Percentiles rank a stretch among this genome's conserved stretches.
phyloP scores from a whole-genome alignment of 1,140 invertebrate genomes.

The Bombus pyrosoma region DNA sequence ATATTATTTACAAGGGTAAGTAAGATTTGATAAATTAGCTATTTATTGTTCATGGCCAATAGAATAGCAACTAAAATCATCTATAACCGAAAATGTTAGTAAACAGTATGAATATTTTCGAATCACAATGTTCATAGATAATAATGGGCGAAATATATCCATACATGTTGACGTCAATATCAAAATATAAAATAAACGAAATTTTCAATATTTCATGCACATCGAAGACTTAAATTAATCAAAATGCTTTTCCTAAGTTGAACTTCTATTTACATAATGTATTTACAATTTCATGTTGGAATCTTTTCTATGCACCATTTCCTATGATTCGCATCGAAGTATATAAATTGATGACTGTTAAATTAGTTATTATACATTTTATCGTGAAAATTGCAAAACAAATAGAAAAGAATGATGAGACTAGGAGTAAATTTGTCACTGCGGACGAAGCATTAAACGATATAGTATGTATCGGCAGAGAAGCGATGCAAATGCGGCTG shows the following conservation, averaged over 20 bases:
- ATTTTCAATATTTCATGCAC: not conserved
- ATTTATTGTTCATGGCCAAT: not conserved
- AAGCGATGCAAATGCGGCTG: conserved; percentile 46
- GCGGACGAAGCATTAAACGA: conserved; percentile 8
- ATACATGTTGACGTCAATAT: not conserved
- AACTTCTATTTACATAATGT: not conserved
- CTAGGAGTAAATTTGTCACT: not conserved
- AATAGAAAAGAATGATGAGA: not conserved
- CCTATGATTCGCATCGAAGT: too few species aligned
- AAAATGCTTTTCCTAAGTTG: not conserved
- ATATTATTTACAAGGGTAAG: not conserved
- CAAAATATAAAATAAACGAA: not conserved
- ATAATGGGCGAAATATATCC: not conserved
- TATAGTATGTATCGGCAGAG: not conserved
- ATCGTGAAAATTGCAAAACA: not conserved
- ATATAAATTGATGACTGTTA: not conserved
- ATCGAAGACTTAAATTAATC: not conserved
- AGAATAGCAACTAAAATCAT: not conserved
- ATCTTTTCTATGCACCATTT: not conserved
- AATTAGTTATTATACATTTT: not conserved
- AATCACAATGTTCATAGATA: not conserved
- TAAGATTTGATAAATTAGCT: not conserved
- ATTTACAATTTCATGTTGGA: not conserved
- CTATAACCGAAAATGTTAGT: not conserved
- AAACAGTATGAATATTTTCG: not conserved